Percentiles rank a stretch among this genome's conserved stretches.
Evolutionary conservation across 1,140 invertebrate species (phyloP).

Genomic region (Phocides pigmalion): DNA sequence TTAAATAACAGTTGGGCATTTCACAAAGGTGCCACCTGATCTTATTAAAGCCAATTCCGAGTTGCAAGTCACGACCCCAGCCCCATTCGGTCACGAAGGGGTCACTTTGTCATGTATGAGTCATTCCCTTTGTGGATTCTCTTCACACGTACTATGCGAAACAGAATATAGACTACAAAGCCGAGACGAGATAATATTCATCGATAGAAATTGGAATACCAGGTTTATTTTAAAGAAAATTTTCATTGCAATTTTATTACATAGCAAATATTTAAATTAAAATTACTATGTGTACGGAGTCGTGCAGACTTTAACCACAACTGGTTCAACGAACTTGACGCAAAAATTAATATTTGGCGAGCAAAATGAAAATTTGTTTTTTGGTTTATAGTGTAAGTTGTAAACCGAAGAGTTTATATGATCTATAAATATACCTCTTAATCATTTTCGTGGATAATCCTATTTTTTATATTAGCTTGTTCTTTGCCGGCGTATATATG

Average conservation of each 20-base stretch:
- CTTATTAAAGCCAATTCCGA: constrained; percentile 44
- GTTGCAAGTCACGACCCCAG: constrained; percentile 38
- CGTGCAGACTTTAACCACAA: neutral
- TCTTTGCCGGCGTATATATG: no score
- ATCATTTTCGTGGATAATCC: no score
- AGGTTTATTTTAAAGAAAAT: no score
- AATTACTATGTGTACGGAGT: neutral
- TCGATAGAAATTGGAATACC: no score
- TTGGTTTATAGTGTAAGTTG: neutral
- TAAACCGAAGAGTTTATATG: neutral
- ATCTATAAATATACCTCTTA: no score
- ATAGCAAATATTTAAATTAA: neutral
- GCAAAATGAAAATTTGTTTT: neutral
- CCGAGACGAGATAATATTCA: neutral
- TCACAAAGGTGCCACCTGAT: constrained; percentile 40
- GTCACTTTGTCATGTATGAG: constrained; percentile 19
- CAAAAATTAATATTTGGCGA: neutral
- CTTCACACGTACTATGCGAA: neutral
- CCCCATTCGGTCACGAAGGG: constrained; percentile 28
- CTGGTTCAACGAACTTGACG: neutral
- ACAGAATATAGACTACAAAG: neutral
- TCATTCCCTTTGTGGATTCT: constrained; percentile 17
- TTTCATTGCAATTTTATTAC: neutral
- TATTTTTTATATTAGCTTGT: no score
- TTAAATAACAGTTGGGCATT: constrained; percentile 29